Conservation (phyloP, 2,888 invertebrate species). For the Lepidochrysops patricia region DNA sequence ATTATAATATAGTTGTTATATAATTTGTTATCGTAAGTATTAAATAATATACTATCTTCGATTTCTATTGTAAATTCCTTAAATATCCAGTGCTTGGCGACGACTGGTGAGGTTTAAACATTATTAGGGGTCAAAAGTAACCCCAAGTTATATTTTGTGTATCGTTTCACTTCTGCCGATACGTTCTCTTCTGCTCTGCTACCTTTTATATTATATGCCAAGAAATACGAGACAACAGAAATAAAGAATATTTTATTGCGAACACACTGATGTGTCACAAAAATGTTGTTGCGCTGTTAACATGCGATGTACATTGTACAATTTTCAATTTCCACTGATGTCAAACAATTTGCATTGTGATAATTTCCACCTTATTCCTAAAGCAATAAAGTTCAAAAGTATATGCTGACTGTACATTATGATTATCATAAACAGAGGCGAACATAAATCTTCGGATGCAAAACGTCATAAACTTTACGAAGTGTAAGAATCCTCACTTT, state of each 20-base stretch:
- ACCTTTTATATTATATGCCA: neutral
- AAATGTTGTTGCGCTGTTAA: neutral
- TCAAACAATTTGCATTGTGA: neutral
- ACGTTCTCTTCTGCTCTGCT: no score
- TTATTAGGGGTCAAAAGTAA: no score
- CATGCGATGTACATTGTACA: neutral
- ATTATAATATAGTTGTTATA: no score
- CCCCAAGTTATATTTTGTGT: no score
- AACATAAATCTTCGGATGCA: slow-evolving; percentile 35
- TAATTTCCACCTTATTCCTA: neutral
- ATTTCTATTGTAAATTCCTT: no score
- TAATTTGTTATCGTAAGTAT: no score
- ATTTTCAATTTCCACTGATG: neutral
- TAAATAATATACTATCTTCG: no score
- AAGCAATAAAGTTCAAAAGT: neutral
- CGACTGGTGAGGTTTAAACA: no score
- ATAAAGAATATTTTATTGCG: neutral
- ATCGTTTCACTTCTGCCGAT: no score
- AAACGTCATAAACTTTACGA: slow-evolving; percentile 63
- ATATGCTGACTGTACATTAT: slow-evolving; percentile 26
- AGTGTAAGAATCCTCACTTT: slow-evolving; percentile 61
- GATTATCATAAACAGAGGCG: slow-evolving; percentile 29
- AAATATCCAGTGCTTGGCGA: no score
- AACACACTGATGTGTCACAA: neutral
- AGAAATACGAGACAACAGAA: neutral